phyloP scores from a whole-genome alignment of 2,888 invertebrate genomes.

The Glaucopsyche alexis region DNA sequence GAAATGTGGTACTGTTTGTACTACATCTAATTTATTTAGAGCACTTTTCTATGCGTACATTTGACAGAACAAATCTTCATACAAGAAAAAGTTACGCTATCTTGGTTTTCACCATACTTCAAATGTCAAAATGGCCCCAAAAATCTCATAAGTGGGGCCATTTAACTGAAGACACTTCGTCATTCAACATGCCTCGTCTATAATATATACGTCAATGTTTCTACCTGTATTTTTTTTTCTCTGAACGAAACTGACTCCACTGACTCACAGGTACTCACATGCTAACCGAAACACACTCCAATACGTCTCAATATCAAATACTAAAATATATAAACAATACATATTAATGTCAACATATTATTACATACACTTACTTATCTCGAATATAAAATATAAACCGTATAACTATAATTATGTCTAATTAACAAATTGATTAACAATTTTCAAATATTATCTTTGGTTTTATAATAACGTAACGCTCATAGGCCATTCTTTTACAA shows the following conservation, averaged over 20 bases:
- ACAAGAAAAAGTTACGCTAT: too few species aligned
- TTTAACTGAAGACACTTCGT: too few species aligned
- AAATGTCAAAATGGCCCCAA: too few species aligned
- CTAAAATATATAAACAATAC: slow-evolving; percentile 41
- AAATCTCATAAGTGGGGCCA: too few species aligned
- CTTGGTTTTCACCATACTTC: too few species aligned
- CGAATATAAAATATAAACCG: slow-evolving; percentile 24
- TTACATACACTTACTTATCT: background rate
- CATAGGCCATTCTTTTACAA: slow-evolving; percentile 45
- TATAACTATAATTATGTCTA: slow-evolving; percentile 35
- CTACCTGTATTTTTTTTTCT: slow-evolving; percentile 8
- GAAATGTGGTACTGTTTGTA: too few species aligned
- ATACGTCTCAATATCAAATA: slow-evolving; percentile 31
- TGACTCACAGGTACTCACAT: background rate
- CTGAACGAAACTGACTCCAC: slow-evolving; percentile 30
- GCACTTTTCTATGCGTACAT: too few species aligned
- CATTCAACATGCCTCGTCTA: too few species aligned
- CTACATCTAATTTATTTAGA: too few species aligned
- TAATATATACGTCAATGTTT: too few species aligned
- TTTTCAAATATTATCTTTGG: slow-evolving; percentile 74
- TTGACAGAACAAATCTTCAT: too few species aligned
- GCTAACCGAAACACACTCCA: slow-evolving; percentile 32
- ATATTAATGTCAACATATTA: slow-evolving; percentile 41
- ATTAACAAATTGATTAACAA: slow-evolving; percentile 41
- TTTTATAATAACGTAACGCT: slow-evolving; percentile 54